Conservation (phyloP, 1,140 invertebrate species). For the Dreissena polymorpha region DNA sequence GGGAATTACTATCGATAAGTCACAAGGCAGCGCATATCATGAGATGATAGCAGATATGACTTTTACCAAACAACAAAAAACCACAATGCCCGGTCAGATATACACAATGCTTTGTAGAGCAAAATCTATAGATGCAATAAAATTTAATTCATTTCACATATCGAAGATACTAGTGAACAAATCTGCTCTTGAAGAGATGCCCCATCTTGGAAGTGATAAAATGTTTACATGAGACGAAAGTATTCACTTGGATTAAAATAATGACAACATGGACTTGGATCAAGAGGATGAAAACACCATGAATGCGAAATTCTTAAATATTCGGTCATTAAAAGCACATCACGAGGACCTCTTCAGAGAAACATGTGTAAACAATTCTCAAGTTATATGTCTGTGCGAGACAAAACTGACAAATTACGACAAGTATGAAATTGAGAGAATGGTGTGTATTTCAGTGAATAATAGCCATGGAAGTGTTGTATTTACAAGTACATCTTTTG, state of each 20-base stretch:
- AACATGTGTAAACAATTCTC: background rate
- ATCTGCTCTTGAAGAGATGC: constrained; percentile 9
- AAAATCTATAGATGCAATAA: constrained; percentile 9
- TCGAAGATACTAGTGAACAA: background rate
- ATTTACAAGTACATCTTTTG: too few species aligned
- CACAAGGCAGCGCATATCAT: background rate
- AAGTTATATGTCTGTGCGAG: background rate
- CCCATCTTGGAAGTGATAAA: background rate
- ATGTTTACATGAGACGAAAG: too few species aligned
- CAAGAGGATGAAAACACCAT: background rate
- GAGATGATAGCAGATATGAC: constrained; percentile 20
- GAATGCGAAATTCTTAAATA: background rate
- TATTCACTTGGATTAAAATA: too few species aligned
- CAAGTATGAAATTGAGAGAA: background rate
- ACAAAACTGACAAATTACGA: background rate
- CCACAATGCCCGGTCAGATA: constrained; percentile 21
- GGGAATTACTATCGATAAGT: background rate
- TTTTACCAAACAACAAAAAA: constrained; percentile 8
- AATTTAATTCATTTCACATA: background rate
- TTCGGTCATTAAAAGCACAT: background rate
- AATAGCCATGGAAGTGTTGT: too few species aligned
- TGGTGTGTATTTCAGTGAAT: too few species aligned
- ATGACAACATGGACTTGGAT: background rate
- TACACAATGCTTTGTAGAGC: constrained; percentile 14
- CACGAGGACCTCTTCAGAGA: background rate